Percentiles rank a stretch among this genome's conserved stretches.
Conservation (phyloP, 2,113 vertebrate genomes). For the Platycercus adscitus region DNA sequence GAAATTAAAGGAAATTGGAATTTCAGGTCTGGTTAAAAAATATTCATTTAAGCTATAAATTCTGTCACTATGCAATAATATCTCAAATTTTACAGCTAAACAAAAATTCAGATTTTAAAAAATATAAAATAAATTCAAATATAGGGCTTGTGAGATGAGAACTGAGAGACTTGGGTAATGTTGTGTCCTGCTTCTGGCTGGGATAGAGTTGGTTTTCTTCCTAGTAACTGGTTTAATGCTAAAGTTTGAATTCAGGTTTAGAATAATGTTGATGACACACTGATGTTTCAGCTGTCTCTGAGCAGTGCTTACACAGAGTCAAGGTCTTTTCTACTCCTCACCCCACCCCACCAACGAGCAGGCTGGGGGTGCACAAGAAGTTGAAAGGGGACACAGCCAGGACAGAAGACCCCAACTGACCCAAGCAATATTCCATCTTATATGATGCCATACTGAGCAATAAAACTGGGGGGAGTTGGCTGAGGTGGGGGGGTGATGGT, state of each 20-base stretch:
- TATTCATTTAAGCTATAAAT: neutral
- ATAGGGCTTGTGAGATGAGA: neutral
- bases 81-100: neutral
- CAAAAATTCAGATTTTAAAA: neutral
- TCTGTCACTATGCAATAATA: neutral
- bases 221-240: neutral
- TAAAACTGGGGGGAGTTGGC: rapidly evolving
- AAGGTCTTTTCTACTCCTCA: neutral
- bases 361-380: neutral
- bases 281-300: neutral
- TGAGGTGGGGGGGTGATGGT: neutral
- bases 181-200: neutral
- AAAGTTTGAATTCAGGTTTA: neutral
- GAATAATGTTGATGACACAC: neutral
- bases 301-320: neutral
- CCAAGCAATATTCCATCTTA: neutral
- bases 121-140: neutral
- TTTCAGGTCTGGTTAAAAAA: neutral
- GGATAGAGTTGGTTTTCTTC: neutral
- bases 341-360: rapidly evolving
- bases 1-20: neutral
- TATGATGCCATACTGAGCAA: neutral
- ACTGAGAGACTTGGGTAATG: neutral
- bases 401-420: neutral
- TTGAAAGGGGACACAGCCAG: neutral